Evolutionary conservation across 2,113 vertebrate genomes (phyloP), one percentile per base, ranked within the genome.

Genomic region (Macheiramphus alcinus): DNA sequence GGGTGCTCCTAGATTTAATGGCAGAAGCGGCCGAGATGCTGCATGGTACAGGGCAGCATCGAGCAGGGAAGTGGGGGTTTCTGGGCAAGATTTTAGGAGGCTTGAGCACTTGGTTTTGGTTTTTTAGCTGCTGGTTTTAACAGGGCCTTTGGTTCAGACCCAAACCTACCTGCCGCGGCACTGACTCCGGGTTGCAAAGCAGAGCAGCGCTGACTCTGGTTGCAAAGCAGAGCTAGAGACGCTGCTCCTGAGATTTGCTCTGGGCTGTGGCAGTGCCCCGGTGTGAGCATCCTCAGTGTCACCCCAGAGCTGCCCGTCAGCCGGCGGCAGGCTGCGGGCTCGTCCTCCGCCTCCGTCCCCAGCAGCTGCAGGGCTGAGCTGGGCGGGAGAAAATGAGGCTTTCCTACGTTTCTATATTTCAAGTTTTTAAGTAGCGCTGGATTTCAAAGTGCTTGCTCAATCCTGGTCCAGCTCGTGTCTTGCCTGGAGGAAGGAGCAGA

Each of bases 141-240:
- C 47, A 27, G 74, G 26, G 47, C n/a, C 66, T 53, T 22, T 4
- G 80, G 23, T 95, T 84, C 70, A 26, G 40, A 26, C 53, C 56
- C 40, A 11, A 2, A 63, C 3, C 18, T 5, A 1, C 53, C n/a
- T 3, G 0, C 42, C 13, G 65, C 6, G 1, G 81, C 29, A 0
- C 59, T 5, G 48, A 5, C n/a, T 36, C 7, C 0, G 3, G 9
- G 62, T 14, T n/a, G 59, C 68, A 19, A 40, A 84, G 68, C 86
- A 7, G 68, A 42, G 47, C 29, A 50, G 23, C 22, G 13, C 48
- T 50, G 48, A 14, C 48, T 50, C 48, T 12, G 11, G 62, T 14
- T 42, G 59, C 68, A 19, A 40, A 84, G 68, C 87, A 7, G 68
- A 42, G 47, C 29, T 5, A 5, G 38, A 0, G 15, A 9, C 8